These are phyloP conservation scores for Ennomos fuscantarius DNA, from an alignment of 2,888 invertebrate species.

Conservation along the genomic window DNA sequence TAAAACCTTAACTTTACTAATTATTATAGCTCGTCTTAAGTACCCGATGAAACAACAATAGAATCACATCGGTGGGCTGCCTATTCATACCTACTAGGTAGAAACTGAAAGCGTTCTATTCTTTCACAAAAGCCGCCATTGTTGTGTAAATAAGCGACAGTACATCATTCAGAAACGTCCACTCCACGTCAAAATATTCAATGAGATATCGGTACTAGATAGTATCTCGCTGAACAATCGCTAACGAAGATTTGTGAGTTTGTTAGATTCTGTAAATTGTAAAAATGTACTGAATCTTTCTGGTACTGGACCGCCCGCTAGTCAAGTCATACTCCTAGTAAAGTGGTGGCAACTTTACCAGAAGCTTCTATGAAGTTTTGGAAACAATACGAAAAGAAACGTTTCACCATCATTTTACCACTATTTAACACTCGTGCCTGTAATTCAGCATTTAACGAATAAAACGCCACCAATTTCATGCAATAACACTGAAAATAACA, in stretches of 20 bases:
- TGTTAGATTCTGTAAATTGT: not conserved
- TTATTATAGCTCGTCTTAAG: too few relatives aligned
- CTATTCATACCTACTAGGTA: not conserved
- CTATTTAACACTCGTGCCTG: too few relatives aligned
- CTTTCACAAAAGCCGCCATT: slow-evolving; percentile 6
- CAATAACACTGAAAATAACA: too few relatives aligned
- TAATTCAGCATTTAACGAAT: too few relatives aligned
- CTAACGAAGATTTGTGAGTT: slow-evolving; percentile 10
- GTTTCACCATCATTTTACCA: too few relatives aligned
- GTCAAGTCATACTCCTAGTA: slow-evolving; percentile 16
- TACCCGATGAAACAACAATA: slow-evolving; percentile 1
- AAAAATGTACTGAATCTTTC: too few relatives aligned
- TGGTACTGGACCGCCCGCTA: too few relatives aligned
- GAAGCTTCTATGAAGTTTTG: too few relatives aligned
- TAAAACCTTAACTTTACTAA: too few relatives aligned
- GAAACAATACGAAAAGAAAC: too few relatives aligned
- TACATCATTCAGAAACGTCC: slow-evolving; percentile 10
- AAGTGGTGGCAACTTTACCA: too few relatives aligned
- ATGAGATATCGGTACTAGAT: slow-evolving; percentile 1
- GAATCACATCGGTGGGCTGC: not conserved
- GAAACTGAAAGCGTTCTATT: not conserved
- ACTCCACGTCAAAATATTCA: slow-evolving; percentile 15
- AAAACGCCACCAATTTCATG: too few relatives aligned
- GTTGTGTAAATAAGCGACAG: slow-evolving; percentile 12
- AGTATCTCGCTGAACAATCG: slow-evolving; percentile 10